Base-by-base conservation (phyloP, 2,113 vertebrate species). In the Callopanchax toddi region DNA sequence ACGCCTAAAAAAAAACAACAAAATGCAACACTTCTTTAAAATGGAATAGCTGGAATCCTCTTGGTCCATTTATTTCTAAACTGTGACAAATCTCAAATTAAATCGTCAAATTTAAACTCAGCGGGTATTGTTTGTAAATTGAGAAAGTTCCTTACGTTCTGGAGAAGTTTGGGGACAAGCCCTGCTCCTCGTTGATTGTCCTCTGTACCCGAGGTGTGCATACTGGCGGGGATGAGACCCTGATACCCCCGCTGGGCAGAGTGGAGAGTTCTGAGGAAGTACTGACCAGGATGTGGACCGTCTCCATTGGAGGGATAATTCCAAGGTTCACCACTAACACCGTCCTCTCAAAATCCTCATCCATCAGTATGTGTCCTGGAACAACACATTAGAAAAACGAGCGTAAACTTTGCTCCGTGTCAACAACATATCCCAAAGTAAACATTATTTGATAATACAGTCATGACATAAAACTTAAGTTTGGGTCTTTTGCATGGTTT, bases 181-280 rank as follows among this genome's bases (percentile, higher is more conserved):
- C 75, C 34, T 91, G 88, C 11, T 86, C 92, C 23, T 95, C 92
- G 0, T 90, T 84, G 80, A 92, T 86, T 85, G 88, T 89, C 73
- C 94, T 92, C 65, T 93, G 91, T 18, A 99, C 94, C 0, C 79
- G 92, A 0, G 97, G 97, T 11, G 93, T 92, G 8, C 96, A 99
- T 52, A 95, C 91, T 0, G 94, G 81, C 0, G 97, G 97, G 0
- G 97, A 94, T 1, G 92, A 86, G 50, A 99, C 94, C 46, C 84
- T 88, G 76, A 99, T 92, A 0, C 93, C 95, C 2, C 97, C 97
- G 0, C 89, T 95, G 70, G 96, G 92, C 51, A 97, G 90, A 0
- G 97, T 98, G 11, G 76, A 89, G 4, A 98, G 94, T 87, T 99
- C 97, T 0, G 96, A 98, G 16, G 97, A 97, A 0, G 96, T 99